Percentiles rank a stretch among this genome's conserved stretches.
phyloP scores from a whole-genome alignment of 2,113 vertebrate species.

The Phalacrocorax pelagicus region DNA sequence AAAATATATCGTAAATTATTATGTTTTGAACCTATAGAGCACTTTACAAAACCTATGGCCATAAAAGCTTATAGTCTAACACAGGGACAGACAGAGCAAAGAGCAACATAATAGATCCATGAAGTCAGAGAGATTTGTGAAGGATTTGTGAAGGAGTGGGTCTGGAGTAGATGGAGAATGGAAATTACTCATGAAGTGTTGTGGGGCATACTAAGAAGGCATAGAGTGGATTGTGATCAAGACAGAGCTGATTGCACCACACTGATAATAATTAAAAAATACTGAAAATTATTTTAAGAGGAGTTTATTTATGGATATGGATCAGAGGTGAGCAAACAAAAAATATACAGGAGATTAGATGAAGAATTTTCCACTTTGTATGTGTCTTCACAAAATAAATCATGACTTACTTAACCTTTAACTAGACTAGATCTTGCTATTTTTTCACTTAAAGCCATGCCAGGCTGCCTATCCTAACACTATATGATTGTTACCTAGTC shows the following conservation, averaged over 20 bases:
- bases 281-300: neutral
- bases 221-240: neutral
- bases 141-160: neutral
- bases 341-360: neutral
- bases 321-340: neutral
- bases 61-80: neutral
- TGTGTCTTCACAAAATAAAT: neutral
- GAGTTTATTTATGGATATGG: neutral
- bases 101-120: neutral
- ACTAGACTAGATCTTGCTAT: neutral
- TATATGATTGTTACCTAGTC: neutral
- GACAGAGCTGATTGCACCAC: neutral
- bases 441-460: neutral
- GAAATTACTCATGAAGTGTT: neutral
- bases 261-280: neutral
- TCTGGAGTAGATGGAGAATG: neutral
- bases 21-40: neutral
- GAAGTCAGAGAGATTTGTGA: neutral
- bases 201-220: neutral
- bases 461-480: neutral
- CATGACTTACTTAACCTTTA: neutral
- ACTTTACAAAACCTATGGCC: neutral
- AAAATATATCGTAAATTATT: neutral
- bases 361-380: neutral
- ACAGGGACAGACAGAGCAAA: neutral